Conservation (phyloP, 2,797 vertebrate species). For the Neosilurus mollespiculum region DNA sequence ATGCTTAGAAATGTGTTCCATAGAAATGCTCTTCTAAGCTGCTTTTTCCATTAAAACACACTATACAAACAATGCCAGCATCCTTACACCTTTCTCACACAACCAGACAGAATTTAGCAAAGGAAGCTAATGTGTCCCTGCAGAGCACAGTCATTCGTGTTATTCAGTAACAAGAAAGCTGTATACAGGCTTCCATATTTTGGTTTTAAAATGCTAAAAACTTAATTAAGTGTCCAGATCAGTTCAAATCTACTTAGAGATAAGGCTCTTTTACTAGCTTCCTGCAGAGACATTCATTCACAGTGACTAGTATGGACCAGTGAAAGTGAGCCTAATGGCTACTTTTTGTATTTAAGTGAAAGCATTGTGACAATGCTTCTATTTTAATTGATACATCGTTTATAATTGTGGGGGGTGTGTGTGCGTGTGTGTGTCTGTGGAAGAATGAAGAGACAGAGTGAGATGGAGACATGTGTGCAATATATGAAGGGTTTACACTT, state of each 20-base stretch:
- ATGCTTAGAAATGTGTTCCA: neutral
- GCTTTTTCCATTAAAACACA: neutral
- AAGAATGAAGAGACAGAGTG: neutral
- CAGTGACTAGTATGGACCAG: neutral
- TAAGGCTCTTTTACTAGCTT: constrained; percentile 1
- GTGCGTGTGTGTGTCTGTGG: too few relatives aligned
- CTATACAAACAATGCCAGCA: constrained; percentile 23
- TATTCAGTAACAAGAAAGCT: constrained; percentile 36
- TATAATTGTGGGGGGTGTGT: constrained; percentile 10
- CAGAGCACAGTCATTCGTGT: constrained; percentile 21
- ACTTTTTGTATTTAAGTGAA: constrained; percentile 8
- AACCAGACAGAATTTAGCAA: constrained; percentile 24
- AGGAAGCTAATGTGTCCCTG: constrained; percentile 21
- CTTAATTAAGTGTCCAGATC: constrained; percentile 30
- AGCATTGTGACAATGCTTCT: constrained; percentile 41
- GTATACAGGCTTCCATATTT: constrained; percentile 27
- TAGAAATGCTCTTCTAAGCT: neutral
- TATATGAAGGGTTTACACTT: constrained; percentile 38
- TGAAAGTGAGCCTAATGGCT: constrained; percentile 1
- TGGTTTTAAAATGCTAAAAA: constrained; percentile 39
- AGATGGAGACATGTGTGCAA: constrained; percentile 27
- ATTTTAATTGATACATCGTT: constrained; percentile 39
- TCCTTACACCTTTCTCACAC: constrained; percentile 34
- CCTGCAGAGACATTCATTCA: constrained; percentile 10
- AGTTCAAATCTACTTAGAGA: constrained; percentile 43